Conservation (phyloP, 2,888 invertebrate genomes). For the Lysandra coridon region DNA sequence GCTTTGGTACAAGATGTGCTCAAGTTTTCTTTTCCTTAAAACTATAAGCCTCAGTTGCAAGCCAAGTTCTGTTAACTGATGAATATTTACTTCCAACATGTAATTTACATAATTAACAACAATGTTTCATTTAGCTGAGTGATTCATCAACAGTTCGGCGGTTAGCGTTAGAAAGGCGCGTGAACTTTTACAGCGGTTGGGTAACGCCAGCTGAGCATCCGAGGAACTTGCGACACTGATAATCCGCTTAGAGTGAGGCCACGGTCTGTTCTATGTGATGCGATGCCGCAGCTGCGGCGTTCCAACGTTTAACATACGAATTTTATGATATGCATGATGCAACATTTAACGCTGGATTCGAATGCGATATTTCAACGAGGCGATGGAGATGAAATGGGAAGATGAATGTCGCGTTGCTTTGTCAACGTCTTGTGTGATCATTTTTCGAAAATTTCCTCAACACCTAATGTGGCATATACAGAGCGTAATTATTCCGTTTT, state of each 20-base stretch:
- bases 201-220: conserved; percentile 1
- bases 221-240: conserved; percentile 1
- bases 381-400: not conserved
- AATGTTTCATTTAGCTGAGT: not conserved
- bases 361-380: too few relatives aligned
- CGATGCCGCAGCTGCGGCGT: not conserved
- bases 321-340: too few relatives aligned
- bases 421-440: not conserved
- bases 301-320: not conserved
- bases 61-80: too few relatives aligned
- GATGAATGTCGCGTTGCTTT: not conserved
- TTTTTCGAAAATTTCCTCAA: too few relatives aligned
- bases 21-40: too few relatives aligned
- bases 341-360: too few relatives aligned
- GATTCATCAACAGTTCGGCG: not conserved
- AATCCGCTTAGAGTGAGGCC: conserved; percentile 34
- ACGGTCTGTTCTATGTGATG: not conserved
- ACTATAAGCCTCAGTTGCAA: too few relatives aligned
- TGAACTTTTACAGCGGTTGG: conserved; percentile 23
- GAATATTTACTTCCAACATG: not conserved
- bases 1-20: too few relatives aligned
- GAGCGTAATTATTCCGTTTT: too few relatives aligned
- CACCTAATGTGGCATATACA: too few relatives aligned
- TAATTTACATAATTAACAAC: not conserved
- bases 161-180: conserved; percentile 11